A percentile compares a stretch with the other conserved stretches of the same genome.
These are phyloP conservation scores for Myripristis jacobus DNA, from an alignment of 2,797 vertebrate species.

Conservation along the genomic window DNA sequence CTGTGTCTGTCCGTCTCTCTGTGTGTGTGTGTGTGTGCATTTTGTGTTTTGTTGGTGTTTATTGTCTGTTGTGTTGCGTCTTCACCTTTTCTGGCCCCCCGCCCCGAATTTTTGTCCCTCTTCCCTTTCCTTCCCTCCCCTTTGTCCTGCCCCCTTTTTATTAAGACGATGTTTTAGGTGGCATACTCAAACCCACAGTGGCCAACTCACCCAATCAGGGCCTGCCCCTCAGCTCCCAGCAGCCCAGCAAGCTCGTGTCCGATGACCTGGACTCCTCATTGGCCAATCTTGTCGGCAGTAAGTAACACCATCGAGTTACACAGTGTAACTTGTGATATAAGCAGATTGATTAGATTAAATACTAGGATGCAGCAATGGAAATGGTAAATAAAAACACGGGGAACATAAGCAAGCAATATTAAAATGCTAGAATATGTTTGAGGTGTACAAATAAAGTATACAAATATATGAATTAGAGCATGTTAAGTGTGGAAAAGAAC, in stretches of 20 bases:
- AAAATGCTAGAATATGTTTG: too few relatives aligned
- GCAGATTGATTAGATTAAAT: background rate
- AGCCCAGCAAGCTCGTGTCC: slow-evolving; percentile 91
- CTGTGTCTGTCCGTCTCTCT: slow-evolving; percentile 30
- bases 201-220: slow-evolving; percentile 90
- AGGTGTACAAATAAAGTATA: too few relatives aligned
- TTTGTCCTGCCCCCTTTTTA: slow-evolving; percentile 67
- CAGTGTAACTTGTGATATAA: background rate
- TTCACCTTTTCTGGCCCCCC: slow-evolving; percentile 42
- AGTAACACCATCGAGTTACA: slow-evolving; percentile 64
- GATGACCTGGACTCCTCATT: slow-evolving; percentile 95
- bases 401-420: too few relatives aligned
- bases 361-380: too few relatives aligned
- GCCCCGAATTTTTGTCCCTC: slow-evolving; percentile 35
- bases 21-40: slow-evolving; percentile 20
- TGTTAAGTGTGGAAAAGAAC: too few relatives aligned
- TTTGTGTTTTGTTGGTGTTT: slow-evolving; percentile 34
- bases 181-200: slow-evolving; percentile 95
- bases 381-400: too few relatives aligned
- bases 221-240: slow-evolving; percentile 86
- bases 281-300: slow-evolving; percentile 97
- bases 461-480: too few relatives aligned
- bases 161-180: slow-evolving; percentile 93
- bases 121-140: slow-evolving; percentile 24
- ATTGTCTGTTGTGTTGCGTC: slow-evolving; percentile 34